Evolutionary conservation across 1,140 invertebrate genomes (phyloP).

Genomic region (Drosophila bifasciata): DNA sequence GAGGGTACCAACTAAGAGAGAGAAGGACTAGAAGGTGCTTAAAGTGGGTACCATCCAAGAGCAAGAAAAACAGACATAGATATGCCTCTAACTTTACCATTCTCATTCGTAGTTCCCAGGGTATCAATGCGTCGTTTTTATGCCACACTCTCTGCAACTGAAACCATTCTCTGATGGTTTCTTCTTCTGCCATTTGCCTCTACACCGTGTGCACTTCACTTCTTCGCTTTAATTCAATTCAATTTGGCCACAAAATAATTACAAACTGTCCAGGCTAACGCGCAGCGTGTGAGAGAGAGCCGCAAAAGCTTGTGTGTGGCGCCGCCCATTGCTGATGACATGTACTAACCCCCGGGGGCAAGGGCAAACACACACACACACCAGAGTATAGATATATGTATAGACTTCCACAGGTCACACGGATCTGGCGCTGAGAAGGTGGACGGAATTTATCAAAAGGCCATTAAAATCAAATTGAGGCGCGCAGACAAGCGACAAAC

Average conservation of each 20-base stretch:
- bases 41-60: no score
- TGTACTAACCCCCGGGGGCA: conserved; percentile 50
- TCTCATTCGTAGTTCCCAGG: no score
- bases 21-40: no score
- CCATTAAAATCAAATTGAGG: conserved; percentile 77
- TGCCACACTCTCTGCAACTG: no score
- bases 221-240: conserved; percentile 76
- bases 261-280: conserved; percentile 75
- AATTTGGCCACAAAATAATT: conserved; percentile 81
- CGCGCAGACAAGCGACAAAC: conserved; percentile 55
- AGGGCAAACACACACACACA: conserved; percentile 35
- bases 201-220: conserved; percentile 35
- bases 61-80: no score
- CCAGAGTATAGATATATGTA: not conserved
- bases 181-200: conserved; percentile 22
- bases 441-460: conserved; percentile 68
- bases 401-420: conserved; percentile 6
- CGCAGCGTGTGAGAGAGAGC: conserved; percentile 67
- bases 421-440: not conserved
- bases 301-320: conserved; percentile 22
- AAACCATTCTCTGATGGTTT: conserved; percentile 35
- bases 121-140: no score
- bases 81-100: no score
- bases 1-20: not conserved
- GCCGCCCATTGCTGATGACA: conserved; percentile 59